Evolutionary conservation across 2,888 invertebrate species (phyloP).

Genomic region (Xanthostigma xanthostigma): DNA sequence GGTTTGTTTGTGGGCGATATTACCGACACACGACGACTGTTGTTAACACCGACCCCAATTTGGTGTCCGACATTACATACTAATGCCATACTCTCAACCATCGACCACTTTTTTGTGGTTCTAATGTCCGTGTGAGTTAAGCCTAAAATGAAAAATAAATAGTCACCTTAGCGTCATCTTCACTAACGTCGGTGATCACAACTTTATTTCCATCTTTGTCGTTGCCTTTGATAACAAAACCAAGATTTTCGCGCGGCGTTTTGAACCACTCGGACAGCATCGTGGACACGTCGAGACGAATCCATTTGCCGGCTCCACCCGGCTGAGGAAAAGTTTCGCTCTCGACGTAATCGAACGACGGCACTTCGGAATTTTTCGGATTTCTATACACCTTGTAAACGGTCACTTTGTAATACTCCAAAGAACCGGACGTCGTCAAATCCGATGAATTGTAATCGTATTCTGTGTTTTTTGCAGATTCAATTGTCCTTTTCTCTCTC

Average conservation of each 20-base stretch:
- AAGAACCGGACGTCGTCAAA: not conserved
- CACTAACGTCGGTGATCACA: conserved; percentile 49
- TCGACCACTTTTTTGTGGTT: too few relatives aligned
- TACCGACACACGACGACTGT: too few relatives aligned
- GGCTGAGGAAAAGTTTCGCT: conserved; percentile 31
- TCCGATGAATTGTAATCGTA: not conserved
- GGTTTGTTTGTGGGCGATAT: too few relatives aligned
- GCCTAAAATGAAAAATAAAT: not conserved
- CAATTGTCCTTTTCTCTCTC: conserved; percentile 13
- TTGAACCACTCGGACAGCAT: conserved; percentile 67
- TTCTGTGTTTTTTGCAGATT: conserved; percentile 23
- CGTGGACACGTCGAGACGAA: conserved; percentile 56
- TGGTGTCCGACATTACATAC: too few relatives aligned
- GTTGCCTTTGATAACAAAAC: conserved; percentile 57
- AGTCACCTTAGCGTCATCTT: conserved; percentile 33
- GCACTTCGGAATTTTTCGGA: conserved; percentile 22
- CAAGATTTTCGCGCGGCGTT: conserved; percentile 56
- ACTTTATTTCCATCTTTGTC: conserved; percentile 45
- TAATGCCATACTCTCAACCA: too few relatives aligned
- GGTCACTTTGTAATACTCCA: conserved; percentile 16
- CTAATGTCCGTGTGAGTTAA: too few relatives aligned
- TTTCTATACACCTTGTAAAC: conserved; percentile 32
- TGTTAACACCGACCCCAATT: too few relatives aligned
- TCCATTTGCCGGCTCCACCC: conserved; percentile 51
- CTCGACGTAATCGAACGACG: conserved; percentile 20